Evolutionary conservation across 1,140 invertebrate genomes (phyloP), one percentile per base, ranked within the genome.

Genomic region (Limonius californicus): DNA sequence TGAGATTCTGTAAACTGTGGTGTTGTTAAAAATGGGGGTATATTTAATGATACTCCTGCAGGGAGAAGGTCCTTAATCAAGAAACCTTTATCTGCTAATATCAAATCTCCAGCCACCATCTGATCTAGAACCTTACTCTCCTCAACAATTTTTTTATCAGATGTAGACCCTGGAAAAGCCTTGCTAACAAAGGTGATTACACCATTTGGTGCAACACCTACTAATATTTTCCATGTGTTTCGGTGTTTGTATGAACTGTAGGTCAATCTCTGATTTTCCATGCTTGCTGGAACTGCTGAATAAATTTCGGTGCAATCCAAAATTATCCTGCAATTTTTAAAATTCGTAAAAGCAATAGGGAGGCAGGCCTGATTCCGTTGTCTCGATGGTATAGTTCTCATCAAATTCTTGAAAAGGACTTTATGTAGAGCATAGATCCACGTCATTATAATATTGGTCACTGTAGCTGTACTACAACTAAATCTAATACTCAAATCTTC

Each of bases 401-500:
- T 64, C 15, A 70, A 32, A n/a, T 70, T 21, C 21, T 63, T 59
- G 32, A 67, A 68, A n/a, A 70, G 14, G 18, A 65, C 35, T 61
- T 60, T 54, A 66, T 70, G 68, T 50, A 70, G 32, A 30, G 43
- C 62, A 66, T 65, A 55, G 4, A 68, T 58, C 66, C 66, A 70
- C 50, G 68, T 68, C 42, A 68, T 65, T 20, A 70, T 21, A 53
- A 70, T 60, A 62, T 68, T 65, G 9, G 61, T 61, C 1, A 68
- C 64, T 21, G 68, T 68, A 8, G 66, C 61, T 20, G 9, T 3
- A 32, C 14, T 42, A 15, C 27, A 43, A 59, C 21, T 59, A 58
- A 68, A 70, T 62, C 67, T 54, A 14, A 58, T 14, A n/a, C 54
- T 56, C 32, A 62, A 65, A 65, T 67, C 62, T 45, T 57, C 55